A percentile compares a stretch with the other conserved stretches of the same genome.
These are phyloP conservation scores for Choloepus hoffmanni DNA, from an alignment of 2,113 vertebrate species.

Conservation along the genomic window DNA sequence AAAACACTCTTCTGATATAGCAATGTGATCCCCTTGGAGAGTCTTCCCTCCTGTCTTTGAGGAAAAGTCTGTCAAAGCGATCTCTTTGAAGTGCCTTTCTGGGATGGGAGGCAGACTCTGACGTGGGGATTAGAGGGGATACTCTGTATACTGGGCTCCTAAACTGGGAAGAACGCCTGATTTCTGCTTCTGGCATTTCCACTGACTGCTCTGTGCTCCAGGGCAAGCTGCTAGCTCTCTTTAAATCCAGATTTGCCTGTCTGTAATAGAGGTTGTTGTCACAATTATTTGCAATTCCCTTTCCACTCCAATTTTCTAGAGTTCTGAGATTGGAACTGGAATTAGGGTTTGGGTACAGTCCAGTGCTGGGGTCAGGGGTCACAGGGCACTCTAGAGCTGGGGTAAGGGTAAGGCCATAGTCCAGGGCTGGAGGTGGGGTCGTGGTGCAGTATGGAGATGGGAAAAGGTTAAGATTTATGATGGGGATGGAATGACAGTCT, in stretches of 20 bases:
- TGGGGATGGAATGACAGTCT: background rate
- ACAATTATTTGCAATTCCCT: background rate
- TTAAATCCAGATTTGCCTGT: background rate
- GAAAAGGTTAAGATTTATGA: background rate
- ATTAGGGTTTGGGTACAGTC: background rate
- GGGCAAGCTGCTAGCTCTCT: background rate
- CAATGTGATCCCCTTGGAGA: background rate
- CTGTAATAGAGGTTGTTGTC: background rate
- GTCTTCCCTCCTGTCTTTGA: background rate
- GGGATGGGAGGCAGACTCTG: background rate
- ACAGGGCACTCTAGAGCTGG: background rate
- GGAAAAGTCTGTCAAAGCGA: background rate
- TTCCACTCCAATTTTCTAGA: background rate
- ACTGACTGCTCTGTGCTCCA: background rate
- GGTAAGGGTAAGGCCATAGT: background rate
- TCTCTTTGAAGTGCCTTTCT: background rate
- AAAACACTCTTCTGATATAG: background rate
- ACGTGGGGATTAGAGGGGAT: background rate
- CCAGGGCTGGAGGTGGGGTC: background rate
- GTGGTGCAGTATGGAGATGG: background rate
- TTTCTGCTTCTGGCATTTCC: background rate
- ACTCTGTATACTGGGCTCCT: background rate
- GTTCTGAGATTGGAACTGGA: background rate
- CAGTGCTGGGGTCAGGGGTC: background rate
- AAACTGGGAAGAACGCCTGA: background rate